Conservation (phyloP, 1,140 invertebrate genomes). For the Drosophila truncata region DNA sequence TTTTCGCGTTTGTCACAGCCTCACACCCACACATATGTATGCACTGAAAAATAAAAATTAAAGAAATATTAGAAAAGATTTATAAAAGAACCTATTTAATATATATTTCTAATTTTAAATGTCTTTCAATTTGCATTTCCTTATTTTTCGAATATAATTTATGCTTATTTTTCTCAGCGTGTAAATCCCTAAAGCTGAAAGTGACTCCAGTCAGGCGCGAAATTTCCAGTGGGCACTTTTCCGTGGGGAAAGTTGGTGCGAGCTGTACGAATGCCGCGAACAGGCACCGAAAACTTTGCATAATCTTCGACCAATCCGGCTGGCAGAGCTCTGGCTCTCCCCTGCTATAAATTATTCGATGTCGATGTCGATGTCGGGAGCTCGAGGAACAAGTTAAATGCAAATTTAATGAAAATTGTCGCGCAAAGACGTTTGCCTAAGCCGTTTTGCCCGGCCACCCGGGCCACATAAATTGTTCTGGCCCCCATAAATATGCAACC, state of each 20-base stretch:
- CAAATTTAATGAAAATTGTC: conserved; percentile 58
- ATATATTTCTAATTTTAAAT: too few relatives aligned
- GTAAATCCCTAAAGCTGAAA: conserved; percentile 26
- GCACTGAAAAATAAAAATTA: neutral
- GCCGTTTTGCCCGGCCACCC: conserved; percentile 29
- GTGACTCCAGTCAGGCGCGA: conserved; percentile 28
- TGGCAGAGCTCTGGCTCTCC: neutral
- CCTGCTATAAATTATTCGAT: conserved; percentile 50
- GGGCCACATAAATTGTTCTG: conserved; percentile 62
- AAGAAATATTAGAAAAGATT: neutral
- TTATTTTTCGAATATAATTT: neutral
- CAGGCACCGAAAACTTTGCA: conserved; percentile 52
- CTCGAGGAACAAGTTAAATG: conserved; percentile 25
- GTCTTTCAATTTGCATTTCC: neutral
- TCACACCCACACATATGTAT: neutral
- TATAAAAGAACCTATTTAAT: too few relatives aligned
- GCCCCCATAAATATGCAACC: conserved; percentile 72
- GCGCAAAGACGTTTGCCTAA: conserved; percentile 41
- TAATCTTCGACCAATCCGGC: conserved; percentile 47
- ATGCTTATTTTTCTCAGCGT: neutral
- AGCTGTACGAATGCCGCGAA: conserved; percentile 12
- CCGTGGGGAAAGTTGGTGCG: conserved; percentile 24
- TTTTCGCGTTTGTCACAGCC: conserved; percentile 37
- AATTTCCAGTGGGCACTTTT: conserved; percentile 34
- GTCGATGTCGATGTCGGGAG: conserved; percentile 7